Percentiles rank a stretch among this genome's conserved stretches.
Conservation (phyloP, 1,140 invertebrate genomes). For the Drosophila quadrilineata region DNA sequence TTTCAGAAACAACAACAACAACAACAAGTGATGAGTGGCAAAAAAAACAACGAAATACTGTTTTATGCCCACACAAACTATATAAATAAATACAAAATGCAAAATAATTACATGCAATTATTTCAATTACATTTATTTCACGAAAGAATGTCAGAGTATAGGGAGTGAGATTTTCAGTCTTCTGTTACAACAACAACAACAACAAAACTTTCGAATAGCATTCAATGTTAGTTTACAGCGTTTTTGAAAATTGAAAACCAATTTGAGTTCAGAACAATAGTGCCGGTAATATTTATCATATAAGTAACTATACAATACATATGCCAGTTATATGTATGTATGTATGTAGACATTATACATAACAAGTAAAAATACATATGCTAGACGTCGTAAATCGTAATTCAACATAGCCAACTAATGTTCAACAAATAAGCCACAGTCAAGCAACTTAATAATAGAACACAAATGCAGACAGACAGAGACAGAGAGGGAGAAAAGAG, state of each 20-base stretch:
- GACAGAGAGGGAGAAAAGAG: no score
- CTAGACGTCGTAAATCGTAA: constrained; percentile 64
- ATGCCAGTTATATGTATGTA: constrained; percentile 61
- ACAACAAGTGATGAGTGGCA: background rate
- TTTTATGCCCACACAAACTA: constrained; percentile 20
- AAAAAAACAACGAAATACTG: constrained; percentile 20
- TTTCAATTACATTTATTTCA: background rate
- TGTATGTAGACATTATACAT: constrained; percentile 43
- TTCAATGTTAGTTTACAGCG: constrained; percentile 25
- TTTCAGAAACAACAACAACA: background rate
- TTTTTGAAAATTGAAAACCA: constrained; percentile 35
- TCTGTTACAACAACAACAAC: constrained; percentile 20
- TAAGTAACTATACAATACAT: constrained; percentile 62
- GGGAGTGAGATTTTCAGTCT: background rate
- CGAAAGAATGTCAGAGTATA: background rate
- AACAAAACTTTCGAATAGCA: constrained; percentile 51
- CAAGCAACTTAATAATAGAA: constrained; percentile 49
- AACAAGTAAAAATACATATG: constrained; percentile 57
- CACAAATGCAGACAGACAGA: constrained; percentile 11
- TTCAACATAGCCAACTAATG: constrained; percentile 69
- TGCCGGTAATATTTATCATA: constrained; percentile 71
- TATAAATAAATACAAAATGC: constrained; percentile 8
- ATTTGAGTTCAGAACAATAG: constrained; percentile 72
- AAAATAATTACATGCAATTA: constrained; percentile 6
- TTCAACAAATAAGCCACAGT: constrained; percentile 73